Base-by-base conservation (phyloP, 2,888 invertebrate genomes). In the Galeopsomyia nigrocyanea region DNA sequence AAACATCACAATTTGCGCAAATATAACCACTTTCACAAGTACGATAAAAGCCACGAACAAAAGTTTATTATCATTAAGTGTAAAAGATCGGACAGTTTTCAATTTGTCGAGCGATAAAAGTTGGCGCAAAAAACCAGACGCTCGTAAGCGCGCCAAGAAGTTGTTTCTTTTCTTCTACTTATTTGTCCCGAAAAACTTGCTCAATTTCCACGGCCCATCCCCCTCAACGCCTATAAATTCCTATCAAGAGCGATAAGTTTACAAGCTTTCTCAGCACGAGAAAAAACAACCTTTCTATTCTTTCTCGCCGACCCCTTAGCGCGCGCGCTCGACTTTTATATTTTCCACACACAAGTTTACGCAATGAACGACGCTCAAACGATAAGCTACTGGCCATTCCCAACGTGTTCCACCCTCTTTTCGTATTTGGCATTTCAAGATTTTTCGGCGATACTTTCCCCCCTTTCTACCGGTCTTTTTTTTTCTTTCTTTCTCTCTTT, bases 1-100 rank as follows among this genome's bases (percentile, higher is more conserved):
- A 76, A 77, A 76, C 78, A 81, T 80, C 78, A 80, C 80, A 80
- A 80, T 78, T 80, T 77, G 78, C 79, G 80, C 79, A 79, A 81
- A 82, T 79, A 77, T 75, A 80, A 80, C 79, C 78, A 81, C 77
- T 80, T 81, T 80, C 78, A 81, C 80, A 81, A 79, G 78, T 78
- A 82, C 80, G 78, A 81, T 79, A 80, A 76, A 79, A 82, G 81
- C 81, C 80, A 81, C 78, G 78, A 79, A 80, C 76, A 75, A 78
- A 80, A 77, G 19, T 73, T 68, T 63, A 55, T 64, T 58, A 31
- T 55, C 21, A 61, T 64, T 57, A 62, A 65, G 63, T 73, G 62
- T 71, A 56, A 39, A 21, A 2, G 60, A 71, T 50, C 66, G 55
- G 60, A 71, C 71, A 56, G 57, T 57, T 71, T 67, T 67, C 62